Evolutionary conservation across 2,888 invertebrate species (phyloP).

Genomic region (Sialis fuliginosa): DNA sequence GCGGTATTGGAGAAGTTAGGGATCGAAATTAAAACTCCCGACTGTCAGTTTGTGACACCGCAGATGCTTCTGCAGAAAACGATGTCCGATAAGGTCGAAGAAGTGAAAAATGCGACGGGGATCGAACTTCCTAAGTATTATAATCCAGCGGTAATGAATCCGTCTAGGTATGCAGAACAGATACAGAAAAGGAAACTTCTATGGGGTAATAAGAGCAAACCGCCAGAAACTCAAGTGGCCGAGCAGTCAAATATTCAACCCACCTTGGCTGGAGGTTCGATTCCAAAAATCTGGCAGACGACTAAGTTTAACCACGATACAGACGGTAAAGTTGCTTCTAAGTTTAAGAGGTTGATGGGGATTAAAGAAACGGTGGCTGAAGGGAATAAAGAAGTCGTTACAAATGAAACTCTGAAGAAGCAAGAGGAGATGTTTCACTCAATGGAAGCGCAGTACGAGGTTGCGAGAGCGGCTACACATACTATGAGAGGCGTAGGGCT

Average conservation of each 20-base stretch:
- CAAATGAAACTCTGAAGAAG: constrained; percentile 42
- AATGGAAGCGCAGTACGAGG: constrained; percentile 93
- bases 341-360: constrained; percentile 94
- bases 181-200: constrained; percentile 82
- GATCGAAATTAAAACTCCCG: constrained; percentile 33
- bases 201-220: constrained; percentile 61
- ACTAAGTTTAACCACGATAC: constrained; percentile 79
- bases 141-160: constrained; percentile 54
- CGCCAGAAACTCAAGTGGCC: not conserved
- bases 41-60: constrained; percentile 35
- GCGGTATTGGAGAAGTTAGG: constrained; percentile 30
- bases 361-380: constrained; percentile 44
- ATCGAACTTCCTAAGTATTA: constrained; percentile 48
- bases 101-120: constrained; percentile 24
- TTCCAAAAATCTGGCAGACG: constrained; percentile 48
- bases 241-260: constrained; percentile 2
- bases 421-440: constrained; percentile 78
- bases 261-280: constrained; percentile 14
- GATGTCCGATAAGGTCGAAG: constrained; percentile 23
- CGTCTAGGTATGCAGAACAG: constrained; percentile 71
- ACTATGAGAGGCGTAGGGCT: constrained; percentile 82
- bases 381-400: constrained; percentile 22
- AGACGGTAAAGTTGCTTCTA: constrained; percentile 82
- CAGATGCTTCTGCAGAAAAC: constrained; percentile 32
- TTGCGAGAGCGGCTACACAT: constrained; percentile 87